Evolutionary conservation across 2,888 invertebrate genomes (phyloP).

Genomic region (Cyrtodaria siliqua): DNA sequence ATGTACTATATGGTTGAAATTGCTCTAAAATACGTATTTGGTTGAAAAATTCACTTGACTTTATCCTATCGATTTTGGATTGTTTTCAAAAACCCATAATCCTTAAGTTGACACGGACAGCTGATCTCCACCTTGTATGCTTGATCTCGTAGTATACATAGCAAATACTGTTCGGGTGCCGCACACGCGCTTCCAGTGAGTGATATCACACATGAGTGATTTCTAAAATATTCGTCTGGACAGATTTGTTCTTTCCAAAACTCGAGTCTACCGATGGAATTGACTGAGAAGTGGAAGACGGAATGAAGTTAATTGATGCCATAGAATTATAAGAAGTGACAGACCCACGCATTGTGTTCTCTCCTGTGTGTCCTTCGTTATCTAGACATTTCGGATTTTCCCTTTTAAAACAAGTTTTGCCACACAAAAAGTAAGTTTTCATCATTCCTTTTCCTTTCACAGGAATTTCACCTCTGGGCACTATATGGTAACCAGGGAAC

Average conservation of each 20-base stretch:
- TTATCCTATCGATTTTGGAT: too few relatives aligned
- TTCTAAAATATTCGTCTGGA: slow-evolving; percentile 57
- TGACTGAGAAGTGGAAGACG: too few relatives aligned
- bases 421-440: slow-evolving; percentile 93
- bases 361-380: slow-evolving; percentile 23
- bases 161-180: too few relatives aligned
- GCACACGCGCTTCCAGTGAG: too few relatives aligned
- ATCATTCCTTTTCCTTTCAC: slow-evolving; percentile 97
- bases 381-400: slow-evolving; percentile 67
- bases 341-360: slow-evolving; percentile 28
- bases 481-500: slow-evolving; percentile 72
- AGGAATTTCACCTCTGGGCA: slow-evolving; percentile 89
- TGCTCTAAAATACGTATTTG: too few relatives aligned
- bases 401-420: slow-evolving; percentile 74
- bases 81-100: too few relatives aligned
- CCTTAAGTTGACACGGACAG: too few relatives aligned
- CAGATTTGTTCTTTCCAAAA: slow-evolving; percentile 48
- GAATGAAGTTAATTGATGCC: slow-evolving; percentile 23
- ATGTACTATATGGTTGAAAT: too few relatives aligned
- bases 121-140: too few relatives aligned
- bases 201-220: slow-evolving; percentile 60
- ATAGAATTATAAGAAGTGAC: slow-evolving; percentile 40
- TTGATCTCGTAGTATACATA: too few relatives aligned
- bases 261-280: too few relatives aligned
- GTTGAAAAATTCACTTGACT: too few relatives aligned